Base-by-base conservation (phyloP, 2,113 vertebrate species). In the Barbus barbus region DNA sequence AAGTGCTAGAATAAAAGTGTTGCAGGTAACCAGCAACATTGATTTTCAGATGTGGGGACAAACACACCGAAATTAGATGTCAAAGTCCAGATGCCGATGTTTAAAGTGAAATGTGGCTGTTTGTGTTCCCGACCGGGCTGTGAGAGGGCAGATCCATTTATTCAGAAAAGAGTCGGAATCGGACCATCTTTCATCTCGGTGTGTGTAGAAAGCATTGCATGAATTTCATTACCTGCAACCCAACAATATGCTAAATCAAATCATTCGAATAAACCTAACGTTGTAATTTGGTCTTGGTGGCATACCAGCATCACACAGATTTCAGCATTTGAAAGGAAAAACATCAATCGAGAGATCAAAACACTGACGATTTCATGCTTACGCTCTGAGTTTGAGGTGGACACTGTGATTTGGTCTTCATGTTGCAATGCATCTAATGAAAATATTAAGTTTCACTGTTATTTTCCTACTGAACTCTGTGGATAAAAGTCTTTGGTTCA, bases 81-180 rank as follows among this genome's bases (percentile, higher is more conserved):
- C 81, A 84, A 56, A 31, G 20, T 80, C n/a, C 20, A 79, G 77
- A 83, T 78, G 82, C 76, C 65, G 24, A 73, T 83, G 74, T 86
- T 83, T 80, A 83, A 85, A 86, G 74, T 83, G 83, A 86, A 86
- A 61, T 85, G 85, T 73, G 81, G 81, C 81, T 82, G 77, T 80
- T 86, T 83, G 41, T 76, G 53, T 85, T 78, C 26, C 7, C 38
- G 20, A 81, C 48, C 24, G 41, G 76, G 18, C 24, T 20, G 26
- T 28, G 71, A 26, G 61, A 77, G 53, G 18, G 9, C 46, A 83
- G 22, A 28, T 36, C 9, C 20, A 24, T 13, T 67, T 36, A 53
- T 24, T 74, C 31, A 38, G 72, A 38, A 82, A 82, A 60, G 4
- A 44, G 33, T 36, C 58, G 2, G 22, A 65, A 72, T 58, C 16